phyloP scores from a whole-genome alignment of 2,888 invertebrate species.

The Silvanus unidentatus region DNA sequence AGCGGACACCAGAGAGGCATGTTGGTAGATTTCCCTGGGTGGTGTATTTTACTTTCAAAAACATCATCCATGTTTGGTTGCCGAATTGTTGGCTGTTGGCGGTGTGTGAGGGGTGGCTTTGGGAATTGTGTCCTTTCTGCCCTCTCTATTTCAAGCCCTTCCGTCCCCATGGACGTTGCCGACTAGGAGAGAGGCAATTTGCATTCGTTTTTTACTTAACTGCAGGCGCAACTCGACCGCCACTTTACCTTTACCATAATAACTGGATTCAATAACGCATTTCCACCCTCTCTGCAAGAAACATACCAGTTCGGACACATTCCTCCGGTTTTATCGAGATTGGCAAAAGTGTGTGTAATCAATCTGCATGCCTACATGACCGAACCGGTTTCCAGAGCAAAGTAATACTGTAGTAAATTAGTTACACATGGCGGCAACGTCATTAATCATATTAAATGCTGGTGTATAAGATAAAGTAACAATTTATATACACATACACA shows the following conservation, averaged over 20 bases:
- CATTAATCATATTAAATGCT: constrained; percentile 10
- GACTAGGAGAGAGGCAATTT: constrained; percentile 29
- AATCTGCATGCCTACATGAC: too few relatives aligned
- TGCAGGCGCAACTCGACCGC: too few relatives aligned
- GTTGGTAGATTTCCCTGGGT: constrained; percentile 35
- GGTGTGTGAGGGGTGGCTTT: not conserved
- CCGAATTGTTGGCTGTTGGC: not conserved
- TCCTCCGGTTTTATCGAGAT: too few relatives aligned
- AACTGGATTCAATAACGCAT: constrained; percentile 16
- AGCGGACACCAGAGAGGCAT: constrained; percentile 20
- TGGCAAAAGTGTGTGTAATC: too few relatives aligned
- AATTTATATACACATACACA: too few relatives aligned
- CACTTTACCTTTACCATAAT: too few relatives aligned
- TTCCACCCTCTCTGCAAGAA: too few relatives aligned
- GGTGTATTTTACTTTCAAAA: constrained; percentile 37
- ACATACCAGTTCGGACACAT: too few relatives aligned
- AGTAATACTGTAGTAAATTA: constrained; percentile 12
- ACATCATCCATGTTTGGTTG: constrained; percentile 12
- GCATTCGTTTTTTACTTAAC: constrained; percentile 26
- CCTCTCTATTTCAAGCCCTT: not conserved
- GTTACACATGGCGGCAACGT: constrained; percentile 9
- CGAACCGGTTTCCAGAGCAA: too few relatives aligned
- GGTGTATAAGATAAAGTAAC: not conserved
- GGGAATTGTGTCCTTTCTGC: not conserved
- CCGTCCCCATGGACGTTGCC: too few relatives aligned